phyloP scores from a whole-genome alignment of 1,140 invertebrate genomes.

The Planococcus citri region DNA sequence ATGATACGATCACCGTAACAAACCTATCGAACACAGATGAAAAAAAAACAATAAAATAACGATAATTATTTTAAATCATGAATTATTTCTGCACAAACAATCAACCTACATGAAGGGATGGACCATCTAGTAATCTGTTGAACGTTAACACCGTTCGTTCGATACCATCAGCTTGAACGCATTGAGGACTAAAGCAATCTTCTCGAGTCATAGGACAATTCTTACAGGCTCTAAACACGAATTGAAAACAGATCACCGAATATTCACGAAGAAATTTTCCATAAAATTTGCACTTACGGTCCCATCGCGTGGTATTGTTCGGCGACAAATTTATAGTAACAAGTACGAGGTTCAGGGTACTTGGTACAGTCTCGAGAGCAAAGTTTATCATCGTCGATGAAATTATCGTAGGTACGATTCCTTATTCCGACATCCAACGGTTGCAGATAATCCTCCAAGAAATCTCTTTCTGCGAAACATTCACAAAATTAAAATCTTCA shows the following conservation, averaged over 20 bases:
- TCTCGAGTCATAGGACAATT: conserved; percentile 27
- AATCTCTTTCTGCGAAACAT: no score
- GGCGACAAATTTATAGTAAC: conserved; percentile 37
- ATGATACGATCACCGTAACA: conserved; percentile 38
- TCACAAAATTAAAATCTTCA: no score
- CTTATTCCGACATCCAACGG: conserved; percentile 20
- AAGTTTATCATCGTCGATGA: conserved; percentile 1
- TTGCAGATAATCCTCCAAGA: conserved; percentile 14
- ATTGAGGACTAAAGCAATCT: conserved; percentile 33
- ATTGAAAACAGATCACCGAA: conserved; percentile 30
- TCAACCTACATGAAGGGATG: conserved; percentile 36
- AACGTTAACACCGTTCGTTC: conserved; percentile 35
- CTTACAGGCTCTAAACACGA: conserved; percentile 32
- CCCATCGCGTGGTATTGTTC: conserved; percentile 39
- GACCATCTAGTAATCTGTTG: conserved; percentile 41
- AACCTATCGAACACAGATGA: conserved; percentile 31
- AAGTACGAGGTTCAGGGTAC: conserved; percentile 28
- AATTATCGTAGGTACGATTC: conserved; percentile 21
- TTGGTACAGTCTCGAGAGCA: conserved; percentile 23
- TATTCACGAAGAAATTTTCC: conserved; percentile 19
- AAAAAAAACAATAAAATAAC: no score
- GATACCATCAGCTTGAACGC: conserved; percentile 39
- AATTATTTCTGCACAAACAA: background rate
- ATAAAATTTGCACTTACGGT: conserved; percentile 28
- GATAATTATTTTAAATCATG: no score